phyloP scores from a whole-genome alignment of 30 jellyfish, hydroid and myxozoan species.

The Hydractinia symbiolongicarpus region DNA sequence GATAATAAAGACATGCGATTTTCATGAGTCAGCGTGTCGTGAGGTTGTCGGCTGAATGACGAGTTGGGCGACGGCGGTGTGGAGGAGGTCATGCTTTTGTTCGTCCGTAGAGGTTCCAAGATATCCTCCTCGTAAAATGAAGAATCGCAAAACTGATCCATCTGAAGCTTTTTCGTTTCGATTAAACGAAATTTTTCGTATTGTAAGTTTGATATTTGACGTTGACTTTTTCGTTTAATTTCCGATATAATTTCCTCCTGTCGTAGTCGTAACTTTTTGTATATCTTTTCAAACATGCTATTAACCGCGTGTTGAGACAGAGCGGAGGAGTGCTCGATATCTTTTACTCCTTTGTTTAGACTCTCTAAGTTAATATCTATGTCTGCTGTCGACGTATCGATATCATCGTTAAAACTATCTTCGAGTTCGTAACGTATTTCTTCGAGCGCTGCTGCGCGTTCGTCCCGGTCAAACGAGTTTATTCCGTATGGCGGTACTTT shows the following conservation, averaged over 20 bases:
- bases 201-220: conserved; percentile 1
- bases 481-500: conserved; percentile 10
- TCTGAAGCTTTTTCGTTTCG: conserved; percentile 19
- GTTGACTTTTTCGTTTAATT: not conserved
- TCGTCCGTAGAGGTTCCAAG: not conserved
- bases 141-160: conserved; percentile 21
- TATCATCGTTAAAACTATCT: not conserved
- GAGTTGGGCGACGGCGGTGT: conserved; percentile 18
- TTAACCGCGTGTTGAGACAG: conserved; percentile 21
- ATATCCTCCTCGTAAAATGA: conserved; percentile 25
- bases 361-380: conserved; percentile 12
- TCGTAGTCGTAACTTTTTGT: not conserved
- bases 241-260: conserved; percentile 9
- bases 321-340: conserved; percentile 23
- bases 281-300: not conserved
- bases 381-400: not conserved
- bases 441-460: not conserved
- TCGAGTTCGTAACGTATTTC: conserved; percentile 4
- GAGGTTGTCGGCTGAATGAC: not conserved
- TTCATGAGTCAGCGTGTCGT: not conserved
- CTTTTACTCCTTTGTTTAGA: conserved; percentile 22
- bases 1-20: not conserved
- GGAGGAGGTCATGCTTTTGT: conserved; percentile 6
- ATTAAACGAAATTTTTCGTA: conserved; percentile 18
- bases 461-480: not conserved